Evolutionary conservation across 2,113 vertebrate species (phyloP).

Genomic region (Odontophorus gujanensis): DNA sequence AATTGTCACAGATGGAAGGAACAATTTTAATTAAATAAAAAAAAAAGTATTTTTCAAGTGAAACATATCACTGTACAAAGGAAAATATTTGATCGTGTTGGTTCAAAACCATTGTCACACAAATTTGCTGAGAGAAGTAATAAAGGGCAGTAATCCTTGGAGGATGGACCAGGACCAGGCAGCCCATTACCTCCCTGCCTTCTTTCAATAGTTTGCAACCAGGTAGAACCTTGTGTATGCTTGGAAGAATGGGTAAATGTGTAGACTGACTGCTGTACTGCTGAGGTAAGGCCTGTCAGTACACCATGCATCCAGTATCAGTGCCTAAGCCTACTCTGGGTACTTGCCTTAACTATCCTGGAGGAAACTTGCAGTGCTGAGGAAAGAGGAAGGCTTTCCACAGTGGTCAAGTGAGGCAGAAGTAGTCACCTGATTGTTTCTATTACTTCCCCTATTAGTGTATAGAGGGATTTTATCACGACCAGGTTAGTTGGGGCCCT

Average conservation of each 20-base stretch:
- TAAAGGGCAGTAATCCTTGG: neutral
- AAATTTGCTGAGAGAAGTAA: neutral
- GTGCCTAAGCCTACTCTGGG: neutral
- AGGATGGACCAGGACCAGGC: neutral
- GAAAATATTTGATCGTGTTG: neutral
- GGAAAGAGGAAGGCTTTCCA: neutral
- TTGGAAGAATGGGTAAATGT: neutral
- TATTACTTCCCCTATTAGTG: neutral
- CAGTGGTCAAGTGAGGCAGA: neutral
- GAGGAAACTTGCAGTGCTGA: rapidly evolving
- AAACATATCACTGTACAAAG: neutral
- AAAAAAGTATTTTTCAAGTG: rapidly evolving
- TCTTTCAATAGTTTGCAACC: neutral
- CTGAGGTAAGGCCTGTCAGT: neutral
- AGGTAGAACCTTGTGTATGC: neutral
- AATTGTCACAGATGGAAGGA: neutral
- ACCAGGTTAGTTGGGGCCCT: neutral
- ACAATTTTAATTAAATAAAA: neutral
- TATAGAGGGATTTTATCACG: neutral
- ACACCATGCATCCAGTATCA: rapidly evolving
- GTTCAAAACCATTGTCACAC: neutral
- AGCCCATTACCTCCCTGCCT: neutral
- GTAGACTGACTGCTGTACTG: neutral
- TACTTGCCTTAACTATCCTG: neutral
- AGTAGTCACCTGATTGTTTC: neutral